Evolutionary conservation across 2,888 invertebrate genomes (phyloP), one percentile per base, ranked within the genome.

Genomic region (Rhorus exstirpatorius): DNA sequence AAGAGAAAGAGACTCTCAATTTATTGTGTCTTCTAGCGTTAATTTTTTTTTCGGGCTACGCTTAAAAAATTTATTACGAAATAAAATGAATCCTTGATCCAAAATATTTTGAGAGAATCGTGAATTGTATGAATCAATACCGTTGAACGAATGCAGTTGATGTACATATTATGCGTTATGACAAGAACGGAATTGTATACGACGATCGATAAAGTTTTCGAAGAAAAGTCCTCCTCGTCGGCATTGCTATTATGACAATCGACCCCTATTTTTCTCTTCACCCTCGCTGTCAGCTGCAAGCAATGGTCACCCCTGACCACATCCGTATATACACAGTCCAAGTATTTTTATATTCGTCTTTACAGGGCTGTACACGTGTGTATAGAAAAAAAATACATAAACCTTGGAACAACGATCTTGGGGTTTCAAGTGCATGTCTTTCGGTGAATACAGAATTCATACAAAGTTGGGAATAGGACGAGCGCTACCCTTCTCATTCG

Each of bases 201-300:
- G 53, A 35, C 51, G 53, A 81, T 81, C 81, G 81, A 77, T 81
- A 63, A 70, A 55, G 35, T n/a, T 58, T 41, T 14, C 19, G 61
- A 60, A 74, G n/a, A n/a, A 53, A 51, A 70, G 49, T 58, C 49
- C 60, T 31, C 58, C 19, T 76, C 65, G 72, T 68, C 67, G 24
- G 17, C 60, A 41, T 46, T 35, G 58, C 76, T 46, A 31, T 71
- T 49, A 41, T 44, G 60, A 72, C 67, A 61, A 31, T 53, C 44
- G 44, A 46, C 61, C 74, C 74, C 51, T 31, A 41, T 46, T 6
- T 3, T 67, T 53, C 14, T 31, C 46, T 67, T 61, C 58, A 49
- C 72, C 72, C 77, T 81, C 60, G 51, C 10, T 35, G 31, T 35
- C 38, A 58, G 70, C 63, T 55, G 51, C 12, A 7, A 35, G 60